phyloP scores from a whole-genome alignment of 2,797 vertebrate species.

The Scolopax bukidnonensis region DNA sequence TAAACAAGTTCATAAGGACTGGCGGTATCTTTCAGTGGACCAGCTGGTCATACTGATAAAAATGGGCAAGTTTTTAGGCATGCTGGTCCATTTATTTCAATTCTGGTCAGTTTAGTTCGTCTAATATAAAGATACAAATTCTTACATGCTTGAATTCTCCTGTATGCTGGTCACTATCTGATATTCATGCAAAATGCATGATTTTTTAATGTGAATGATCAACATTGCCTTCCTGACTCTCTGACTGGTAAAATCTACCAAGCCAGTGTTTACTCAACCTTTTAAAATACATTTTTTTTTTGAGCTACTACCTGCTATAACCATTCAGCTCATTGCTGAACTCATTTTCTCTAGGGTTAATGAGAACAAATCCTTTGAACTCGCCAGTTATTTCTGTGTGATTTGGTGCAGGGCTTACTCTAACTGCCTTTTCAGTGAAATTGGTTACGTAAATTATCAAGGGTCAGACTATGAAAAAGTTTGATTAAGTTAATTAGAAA shows the following conservation, averaged over 20 bases:
- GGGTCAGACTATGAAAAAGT: slow-evolving; percentile 1
- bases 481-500: slow-evolving; percentile 57
- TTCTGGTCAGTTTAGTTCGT: background rate
- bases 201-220: background rate
- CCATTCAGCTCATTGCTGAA: background rate
- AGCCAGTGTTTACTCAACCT: background rate
- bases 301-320: background rate
- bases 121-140: background rate
- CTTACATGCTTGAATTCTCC: background rate
- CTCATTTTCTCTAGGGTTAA: slow-evolving; percentile 40
- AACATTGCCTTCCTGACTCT: background rate
- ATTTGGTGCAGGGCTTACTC: background rate
- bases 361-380: slow-evolving; percentile 43
- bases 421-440: background rate
- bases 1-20: background rate
- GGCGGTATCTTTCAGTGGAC: background rate
- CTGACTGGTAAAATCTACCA: background rate
- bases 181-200: background rate
- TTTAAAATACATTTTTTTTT: background rate
- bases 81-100: background rate
- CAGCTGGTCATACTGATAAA: background rate
- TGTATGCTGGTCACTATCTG: background rate
- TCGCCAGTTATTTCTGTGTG: background rate
- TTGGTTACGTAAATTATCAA: slow-evolving; percentile 18
- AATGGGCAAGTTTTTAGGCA: background rate